Base-by-base conservation (phyloP, 2,113 vertebrate genomes). In the Gasterosteus nipponicus region DNA sequence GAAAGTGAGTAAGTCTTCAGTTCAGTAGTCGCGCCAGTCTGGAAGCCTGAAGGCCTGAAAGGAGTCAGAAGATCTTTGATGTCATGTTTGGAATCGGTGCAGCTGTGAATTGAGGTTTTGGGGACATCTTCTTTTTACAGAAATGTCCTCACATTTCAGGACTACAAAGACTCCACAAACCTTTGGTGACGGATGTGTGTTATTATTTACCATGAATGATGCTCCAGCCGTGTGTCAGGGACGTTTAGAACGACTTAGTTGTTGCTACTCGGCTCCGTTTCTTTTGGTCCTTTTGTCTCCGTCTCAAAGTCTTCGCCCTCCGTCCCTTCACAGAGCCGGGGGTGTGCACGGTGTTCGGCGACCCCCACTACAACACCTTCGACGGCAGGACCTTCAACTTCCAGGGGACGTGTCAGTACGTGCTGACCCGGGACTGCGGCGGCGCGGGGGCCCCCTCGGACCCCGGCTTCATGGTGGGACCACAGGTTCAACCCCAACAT, bases 361-460 rank as follows among this genome's bases (percentile, higher is more conserved):
- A 99, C 83, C 98, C 98, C 56, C 98, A 99, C 95, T 99, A 99
- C 96, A 99, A 99, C 95, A 99, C 98, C 70, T 99, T 98, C 85
- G 98, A 99, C 39, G 97, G 98, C 75, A 94, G 97, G 91, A 99
- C 98, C 79, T 99, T 99, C 94, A 99, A 99, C 96, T 99, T 99
- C 91, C 98, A 99, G 94, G 98, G 98, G 82, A 99, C 98, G 0
- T 99, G 98, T 93, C 97, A 99, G 90, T 99, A 99, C 61, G 94
- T 99, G 64, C 94, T 99, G 93, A 97, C 97, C 0, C 96, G 96
- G 77, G 97, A 99, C 86, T 99, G 98, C 16, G 86, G 90, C 1
- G 2, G 68, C 22, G 70, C 83, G 3, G 86, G 76, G 29, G 79
- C 51, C 9, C 56, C 66, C 82, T 94, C 95, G 53, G 95, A 95